Percentiles rank a stretch among this genome's conserved stretches.
Evolutionary conservation across 2,797 vertebrate genomes (phyloP).

Genomic region (Spinus olivaceus): DNA sequence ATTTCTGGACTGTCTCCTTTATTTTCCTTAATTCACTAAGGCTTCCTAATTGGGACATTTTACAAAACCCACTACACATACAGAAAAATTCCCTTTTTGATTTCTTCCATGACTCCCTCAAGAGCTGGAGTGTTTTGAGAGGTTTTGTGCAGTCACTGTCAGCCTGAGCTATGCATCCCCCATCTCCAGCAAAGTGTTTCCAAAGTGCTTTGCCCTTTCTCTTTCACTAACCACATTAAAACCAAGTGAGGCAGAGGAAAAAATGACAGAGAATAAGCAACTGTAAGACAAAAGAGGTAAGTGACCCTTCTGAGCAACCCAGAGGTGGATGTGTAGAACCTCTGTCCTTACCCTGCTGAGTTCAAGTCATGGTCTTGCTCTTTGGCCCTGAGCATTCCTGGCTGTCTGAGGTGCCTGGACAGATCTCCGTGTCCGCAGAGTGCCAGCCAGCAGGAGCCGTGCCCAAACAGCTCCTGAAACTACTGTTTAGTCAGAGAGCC

Average conservation of each 20-base stretch:
- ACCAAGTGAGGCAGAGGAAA: not conserved
- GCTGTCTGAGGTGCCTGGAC: not conserved
- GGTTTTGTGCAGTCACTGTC: not conserved
- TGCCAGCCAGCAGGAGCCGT: not conserved
- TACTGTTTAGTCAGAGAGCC: not conserved
- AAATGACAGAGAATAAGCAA: not conserved
- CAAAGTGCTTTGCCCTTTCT: not conserved
- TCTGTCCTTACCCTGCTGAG: not conserved
- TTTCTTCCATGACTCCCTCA: not conserved
- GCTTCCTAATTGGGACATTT: not conserved
- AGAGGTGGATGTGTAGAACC: not conserved
- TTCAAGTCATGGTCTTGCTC: not conserved
- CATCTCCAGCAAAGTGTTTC: not conserved
- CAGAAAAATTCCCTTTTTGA: not conserved
- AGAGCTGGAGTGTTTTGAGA: not conserved
- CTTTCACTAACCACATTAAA: not conserved
- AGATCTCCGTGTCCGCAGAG: not conserved
- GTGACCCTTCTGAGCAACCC: not conserved
- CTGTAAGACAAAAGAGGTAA: not conserved
- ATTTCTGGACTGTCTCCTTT: not conserved
- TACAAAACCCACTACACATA: not conserved
- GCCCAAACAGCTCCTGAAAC: not conserved
- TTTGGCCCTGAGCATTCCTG: not conserved
- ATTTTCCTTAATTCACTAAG: not conserved
- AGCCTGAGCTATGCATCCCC: not conserved